These are phyloP conservation scores for Ivindomyrus marchei DNA, from an alignment of 2,113 vertebrate species.

Conservation along the genomic window DNA sequence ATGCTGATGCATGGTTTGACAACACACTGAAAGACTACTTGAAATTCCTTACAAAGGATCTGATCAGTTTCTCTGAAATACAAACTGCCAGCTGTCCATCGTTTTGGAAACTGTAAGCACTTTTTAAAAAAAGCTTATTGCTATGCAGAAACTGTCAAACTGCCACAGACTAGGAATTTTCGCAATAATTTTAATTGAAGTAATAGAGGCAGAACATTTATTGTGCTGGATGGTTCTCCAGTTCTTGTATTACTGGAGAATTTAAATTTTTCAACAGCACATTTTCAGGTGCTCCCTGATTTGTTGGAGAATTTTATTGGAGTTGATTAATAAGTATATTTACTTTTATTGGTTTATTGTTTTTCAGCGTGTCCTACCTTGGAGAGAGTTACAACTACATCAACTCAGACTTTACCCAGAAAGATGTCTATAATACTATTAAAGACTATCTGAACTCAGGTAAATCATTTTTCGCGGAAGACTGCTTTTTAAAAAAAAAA, in stretches of 20 bases:
- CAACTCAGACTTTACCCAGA: constrained; percentile 32
- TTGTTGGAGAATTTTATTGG: not conserved
- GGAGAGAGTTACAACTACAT: constrained; percentile 42
- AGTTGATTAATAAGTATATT: not conserved
- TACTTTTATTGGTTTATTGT: not conserved
- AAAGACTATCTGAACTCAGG: constrained; percentile 50
- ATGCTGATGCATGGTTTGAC: constrained; percentile 54
- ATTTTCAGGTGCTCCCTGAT: not conserved
- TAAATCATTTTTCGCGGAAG: constrained; percentile 25
- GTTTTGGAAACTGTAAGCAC: constrained; percentile 56
- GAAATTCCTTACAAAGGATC: constrained; percentile 46
- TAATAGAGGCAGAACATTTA: not conserved
- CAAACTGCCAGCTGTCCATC: constrained; percentile 46
- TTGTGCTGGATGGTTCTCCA: not conserved
- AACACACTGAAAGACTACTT: constrained; percentile 44
- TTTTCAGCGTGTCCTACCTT: constrained; percentile 49
- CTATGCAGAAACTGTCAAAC: not conserved
- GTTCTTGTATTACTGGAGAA: not conserved
- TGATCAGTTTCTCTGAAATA: constrained; percentile 42
- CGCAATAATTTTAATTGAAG: not conserved
- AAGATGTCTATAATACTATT: constrained; percentile 52
- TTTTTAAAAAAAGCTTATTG: not conserved
- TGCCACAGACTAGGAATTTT: not conserved
- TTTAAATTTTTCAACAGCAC: not conserved
- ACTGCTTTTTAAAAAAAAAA: not conserved